phyloP scores from a whole-genome alignment of 2,797 vertebrate species.

The Natrix natrix region DNA sequence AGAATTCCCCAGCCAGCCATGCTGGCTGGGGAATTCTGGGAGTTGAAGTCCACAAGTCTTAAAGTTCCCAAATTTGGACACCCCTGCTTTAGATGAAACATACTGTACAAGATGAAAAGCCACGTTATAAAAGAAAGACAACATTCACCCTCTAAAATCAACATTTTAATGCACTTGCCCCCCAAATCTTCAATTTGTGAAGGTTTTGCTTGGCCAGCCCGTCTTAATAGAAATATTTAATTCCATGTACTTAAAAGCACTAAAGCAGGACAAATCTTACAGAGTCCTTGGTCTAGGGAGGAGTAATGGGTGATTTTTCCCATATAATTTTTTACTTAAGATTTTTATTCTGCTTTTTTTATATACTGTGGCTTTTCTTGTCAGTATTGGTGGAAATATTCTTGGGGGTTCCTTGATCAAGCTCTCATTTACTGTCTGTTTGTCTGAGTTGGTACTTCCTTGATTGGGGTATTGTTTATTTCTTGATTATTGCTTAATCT shows the following conservation, averaged over 20 bases:
- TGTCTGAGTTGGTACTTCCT: background rate
- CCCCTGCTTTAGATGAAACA: accelerated
- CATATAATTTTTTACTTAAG: too few species aligned
- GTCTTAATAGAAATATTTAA: background rate
- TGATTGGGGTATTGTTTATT: background rate
- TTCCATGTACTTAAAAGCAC: background rate
- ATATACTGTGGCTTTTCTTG: background rate
- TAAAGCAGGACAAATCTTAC: background rate
- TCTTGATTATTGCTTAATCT: background rate
- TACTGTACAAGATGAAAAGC: background rate
- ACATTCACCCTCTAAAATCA: background rate
- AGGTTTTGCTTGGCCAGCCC: background rate
- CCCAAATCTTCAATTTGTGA: background rate
- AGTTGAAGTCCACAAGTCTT: too few species aligned
- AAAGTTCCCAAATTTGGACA: too few species aligned
- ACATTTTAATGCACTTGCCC: background rate
- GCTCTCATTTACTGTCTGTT: background rate
- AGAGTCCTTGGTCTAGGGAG: background rate
- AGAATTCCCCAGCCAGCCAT: too few species aligned
- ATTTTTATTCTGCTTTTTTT: too few species aligned
- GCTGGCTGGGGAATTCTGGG: too few species aligned
- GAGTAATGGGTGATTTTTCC: too few species aligned
- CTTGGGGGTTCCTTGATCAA: background rate
- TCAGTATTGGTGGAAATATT: background rate
- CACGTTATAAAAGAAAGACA: background rate